phyloP scores from a whole-genome alignment of 2,888 invertebrate genomes.

The Acanthosoma haemorrhoidale region DNA sequence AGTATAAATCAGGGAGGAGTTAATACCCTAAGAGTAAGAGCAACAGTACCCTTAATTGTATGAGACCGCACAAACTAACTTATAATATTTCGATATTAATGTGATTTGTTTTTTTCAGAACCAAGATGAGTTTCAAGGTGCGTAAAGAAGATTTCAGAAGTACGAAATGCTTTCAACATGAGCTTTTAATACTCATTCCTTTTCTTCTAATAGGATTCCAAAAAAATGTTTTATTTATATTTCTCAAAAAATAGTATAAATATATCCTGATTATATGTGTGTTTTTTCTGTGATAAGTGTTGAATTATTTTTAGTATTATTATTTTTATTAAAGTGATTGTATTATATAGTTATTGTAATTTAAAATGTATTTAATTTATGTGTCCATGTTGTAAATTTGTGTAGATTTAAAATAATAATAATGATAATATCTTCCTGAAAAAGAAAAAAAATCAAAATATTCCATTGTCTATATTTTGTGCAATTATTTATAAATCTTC shows the following conservation, averaged over 20 bases:
- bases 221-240: conserved; percentile 17
- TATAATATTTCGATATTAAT: too few relatives aligned
- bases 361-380: conserved; percentile 39
- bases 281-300: conserved; percentile 42
- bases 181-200: conserved; percentile 31
- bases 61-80: background rate
- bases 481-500: conserved; percentile 40
- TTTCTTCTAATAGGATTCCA: background rate
- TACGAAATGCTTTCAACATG: conserved; percentile 27
- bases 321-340: conserved; percentile 38
- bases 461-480: conserved; percentile 40
- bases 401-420: conserved; percentile 40
- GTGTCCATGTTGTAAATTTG: conserved; percentile 40
- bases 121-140: background rate
- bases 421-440: conserved; percentile 39
- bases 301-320: conserved; percentile 39
- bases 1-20: too few relatives aligned
- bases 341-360: conserved; percentile 39
- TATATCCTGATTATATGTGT: conserved; percentile 36
- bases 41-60: too few relatives aligned
- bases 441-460: conserved; percentile 39
- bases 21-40: too few relatives aligned
- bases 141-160: background rate
- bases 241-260: conserved; percentile 28
- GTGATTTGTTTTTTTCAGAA: background rate